Base-by-base conservation (phyloP, 2,797 vertebrate species). In the Dallia pectoralis region DNA sequence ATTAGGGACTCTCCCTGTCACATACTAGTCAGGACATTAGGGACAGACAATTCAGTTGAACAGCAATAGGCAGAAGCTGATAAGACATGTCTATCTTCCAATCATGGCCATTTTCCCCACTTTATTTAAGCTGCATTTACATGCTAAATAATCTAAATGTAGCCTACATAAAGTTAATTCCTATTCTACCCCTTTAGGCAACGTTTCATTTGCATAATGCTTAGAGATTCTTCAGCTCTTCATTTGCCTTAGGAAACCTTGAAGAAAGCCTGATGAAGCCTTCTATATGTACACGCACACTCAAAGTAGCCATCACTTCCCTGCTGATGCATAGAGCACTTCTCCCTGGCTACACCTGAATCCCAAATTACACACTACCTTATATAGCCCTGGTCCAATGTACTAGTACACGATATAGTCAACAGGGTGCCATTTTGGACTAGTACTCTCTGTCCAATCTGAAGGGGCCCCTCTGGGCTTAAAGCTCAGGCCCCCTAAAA, bases 1-100 rank as follows among this genome's bases (percentile, higher is more conserved):
- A 56, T 66, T 47, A 74, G 53, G 32, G 40, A 22, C 53, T n/a
- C 32, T 11, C 83, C 74, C 47, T 69, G 48, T 71, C 40, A 71
- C 70, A 30, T 82, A 77, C 78, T 80, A 78, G 69, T 80, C 74
- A 62, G 64, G 70, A 67, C 47, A 56, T 66, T 47, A 74, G 53
- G 32, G 40, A 22, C 53, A 56, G 67, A 64, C 63, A 33, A 63
- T 47, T 61, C 75, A 74, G 72, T 71, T 67, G 62, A 73, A 84
- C 74, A 66, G 74, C 70, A 70, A 29, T 9, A 64, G 73, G 71
- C 74, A 79, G 71, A 79, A 75, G 74, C 75, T 73, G 74, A 74
- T 64, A 81, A 84, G 75, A 14, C 40, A 44, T 44, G 2, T 76
- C 85, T 84, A 83, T 9, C 25, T 59, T 12, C 53, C 22, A 85